Evolutionary conservation across 2,888 invertebrate species (phyloP).

Genomic region (Petrolisthes manimaculis): DNA sequence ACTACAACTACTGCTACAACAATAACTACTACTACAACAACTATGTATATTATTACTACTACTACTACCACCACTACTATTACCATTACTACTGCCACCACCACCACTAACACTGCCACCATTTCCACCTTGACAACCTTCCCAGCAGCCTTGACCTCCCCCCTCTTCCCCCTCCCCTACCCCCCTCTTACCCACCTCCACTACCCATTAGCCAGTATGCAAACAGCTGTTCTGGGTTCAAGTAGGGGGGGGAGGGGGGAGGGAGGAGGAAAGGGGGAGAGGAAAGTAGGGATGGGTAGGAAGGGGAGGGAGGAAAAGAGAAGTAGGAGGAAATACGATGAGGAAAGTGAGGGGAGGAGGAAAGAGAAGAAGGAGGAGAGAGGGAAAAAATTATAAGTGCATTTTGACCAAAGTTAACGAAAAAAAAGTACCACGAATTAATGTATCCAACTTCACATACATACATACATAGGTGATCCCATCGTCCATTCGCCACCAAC

Average conservation of each 20-base stretch:
- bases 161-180: background rate
- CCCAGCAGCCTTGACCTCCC: background rate
- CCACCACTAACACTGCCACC: background rate
- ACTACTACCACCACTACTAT: constrained; percentile 2
- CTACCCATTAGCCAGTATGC: background rate
- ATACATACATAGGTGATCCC: background rate
- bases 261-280: background rate
- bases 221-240: background rate
- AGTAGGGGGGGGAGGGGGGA: constrained; percentile 3
- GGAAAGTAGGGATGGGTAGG: background rate
- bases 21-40: too few species aligned
- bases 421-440: background rate
- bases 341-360: constrained; percentile 11
- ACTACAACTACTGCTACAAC: too few species aligned
- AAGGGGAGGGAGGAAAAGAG: background rate
- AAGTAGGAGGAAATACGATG: background rate
- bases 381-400: background rate
- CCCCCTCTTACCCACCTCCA: background rate
- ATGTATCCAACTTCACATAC: background rate
- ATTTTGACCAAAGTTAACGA: background rate
- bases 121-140: background rate
- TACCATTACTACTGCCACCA: background rate
- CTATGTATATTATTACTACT: too few species aligned
- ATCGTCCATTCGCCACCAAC: background rate
- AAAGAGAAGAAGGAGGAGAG: background rate